A percentile compares a stretch with the other conserved stretches of the same genome.
Conservation (phyloP, 1,140 invertebrate genomes). For the Magallana ariakensis region DNA sequence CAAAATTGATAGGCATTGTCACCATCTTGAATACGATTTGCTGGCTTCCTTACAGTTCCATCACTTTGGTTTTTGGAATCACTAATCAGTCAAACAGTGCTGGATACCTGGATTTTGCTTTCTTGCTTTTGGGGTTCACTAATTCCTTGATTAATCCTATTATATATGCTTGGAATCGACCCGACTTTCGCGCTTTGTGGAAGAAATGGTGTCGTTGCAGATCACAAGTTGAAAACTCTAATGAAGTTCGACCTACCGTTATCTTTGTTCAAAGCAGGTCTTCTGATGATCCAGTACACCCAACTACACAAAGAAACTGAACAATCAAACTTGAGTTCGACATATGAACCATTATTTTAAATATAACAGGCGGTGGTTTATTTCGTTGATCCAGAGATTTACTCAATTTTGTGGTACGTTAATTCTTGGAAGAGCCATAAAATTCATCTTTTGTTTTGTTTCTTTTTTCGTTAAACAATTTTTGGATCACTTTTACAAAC, state of each 20-base stretch:
- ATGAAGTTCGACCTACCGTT: not conserved
- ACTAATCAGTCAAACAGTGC: not conserved
- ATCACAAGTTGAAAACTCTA: not conserved
- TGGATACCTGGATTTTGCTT: not conserved
- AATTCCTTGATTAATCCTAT: conserved; percentile 7
- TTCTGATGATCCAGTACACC: too few relatives aligned
- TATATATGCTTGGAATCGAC: not conserved
- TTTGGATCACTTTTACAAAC: too few relatives aligned
- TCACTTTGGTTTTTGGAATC: not conserved
- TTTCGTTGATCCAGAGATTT: too few relatives aligned
- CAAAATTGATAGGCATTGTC: not conserved
- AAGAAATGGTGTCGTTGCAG: not conserved
- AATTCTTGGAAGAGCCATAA: too few relatives aligned
- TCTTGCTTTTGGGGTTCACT: conserved; percentile 1
- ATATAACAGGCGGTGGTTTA: too few relatives aligned
- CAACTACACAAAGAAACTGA: too few relatives aligned
- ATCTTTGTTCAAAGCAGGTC: not conserved
- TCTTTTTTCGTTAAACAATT: too few relatives aligned
- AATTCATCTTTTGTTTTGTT: too few relatives aligned
- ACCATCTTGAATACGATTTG: conserved; percentile 12
- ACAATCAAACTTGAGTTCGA: too few relatives aligned
- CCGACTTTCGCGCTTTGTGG: not conserved
- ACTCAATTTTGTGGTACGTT: too few relatives aligned
- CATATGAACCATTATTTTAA: too few relatives aligned
- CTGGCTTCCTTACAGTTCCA: not conserved